Percentiles rank a stretch among this genome's conserved stretches.
Evolutionary conservation across 2,888 invertebrate genomes (phyloP).

Genomic region (Colostygia pectinataria): DNA sequence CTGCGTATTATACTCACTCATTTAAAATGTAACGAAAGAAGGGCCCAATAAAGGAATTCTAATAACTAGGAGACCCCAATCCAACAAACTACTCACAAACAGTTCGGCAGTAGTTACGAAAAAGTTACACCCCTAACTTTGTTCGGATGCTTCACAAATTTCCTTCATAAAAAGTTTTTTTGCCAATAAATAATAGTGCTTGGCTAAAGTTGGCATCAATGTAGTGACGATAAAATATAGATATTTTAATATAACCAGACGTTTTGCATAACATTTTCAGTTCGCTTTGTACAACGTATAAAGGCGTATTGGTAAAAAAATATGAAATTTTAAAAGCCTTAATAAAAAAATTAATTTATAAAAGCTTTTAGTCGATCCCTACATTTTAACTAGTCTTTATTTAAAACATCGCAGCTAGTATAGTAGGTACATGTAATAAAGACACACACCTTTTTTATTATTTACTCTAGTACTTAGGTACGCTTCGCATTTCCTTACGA

Average conservation of each 20-base stretch:
- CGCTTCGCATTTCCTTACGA: no score
- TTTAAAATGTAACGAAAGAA: not conserved
- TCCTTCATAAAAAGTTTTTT: conserved; percentile 19
- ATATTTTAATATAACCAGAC: conserved; percentile 16
- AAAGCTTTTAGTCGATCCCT: no score
- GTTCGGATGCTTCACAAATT: conserved; percentile 18
- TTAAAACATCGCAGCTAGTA: no score
- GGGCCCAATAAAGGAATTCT: conserved; percentile 1
- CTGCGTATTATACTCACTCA: no score
- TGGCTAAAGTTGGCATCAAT: conserved; percentile 4
- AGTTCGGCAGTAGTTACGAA: conserved; percentile 22
- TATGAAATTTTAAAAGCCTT: not conserved
- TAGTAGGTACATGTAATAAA: no score
- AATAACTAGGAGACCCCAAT: conserved; percentile 11
- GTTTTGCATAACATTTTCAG: conserved; percentile 16
- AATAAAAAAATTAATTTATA: not conserved
- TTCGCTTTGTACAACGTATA: conserved; percentile 1
- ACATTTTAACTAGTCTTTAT: no score
- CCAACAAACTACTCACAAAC: conserved; percentile 16
- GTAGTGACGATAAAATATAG: conserved; percentile 3
- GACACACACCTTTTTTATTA: no score
- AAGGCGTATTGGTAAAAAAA: conserved; percentile 9
- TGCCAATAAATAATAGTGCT: conserved; percentile 15
- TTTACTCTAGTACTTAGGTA: no score
- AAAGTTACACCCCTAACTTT: conserved; percentile 18